Percentiles rank a stretch among this genome's conserved stretches.
These are phyloP conservation scores for Zoanthus solanderi DNA, from an alignment of 92 coral and sea anemone species.

Conservation along the genomic window DNA sequence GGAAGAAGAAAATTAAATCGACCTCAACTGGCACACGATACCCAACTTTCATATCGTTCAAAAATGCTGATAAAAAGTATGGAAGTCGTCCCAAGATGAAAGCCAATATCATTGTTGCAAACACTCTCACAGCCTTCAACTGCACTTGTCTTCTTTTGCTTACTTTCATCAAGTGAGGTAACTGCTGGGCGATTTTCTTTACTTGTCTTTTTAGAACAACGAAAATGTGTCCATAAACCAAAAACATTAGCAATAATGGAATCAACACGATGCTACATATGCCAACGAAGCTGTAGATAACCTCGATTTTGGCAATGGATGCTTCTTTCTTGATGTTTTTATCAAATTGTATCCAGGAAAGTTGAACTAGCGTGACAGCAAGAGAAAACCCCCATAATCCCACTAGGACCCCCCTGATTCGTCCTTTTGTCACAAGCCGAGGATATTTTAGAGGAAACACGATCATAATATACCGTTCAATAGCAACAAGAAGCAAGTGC, in stretches of 20 bases:
- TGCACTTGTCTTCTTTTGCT: conserved; percentile 58
- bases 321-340: conserved; percentile 18
- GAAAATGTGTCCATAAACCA: conserved; percentile 68
- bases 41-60: conserved; percentile 46
- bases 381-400: conserved; percentile 69
- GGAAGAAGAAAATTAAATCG: conserved; percentile 51
- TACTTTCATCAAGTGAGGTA: conserved; percentile 54
- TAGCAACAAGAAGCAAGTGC: conserved; percentile 70
- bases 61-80: conserved; percentile 71
- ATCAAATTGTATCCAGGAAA: conserved; percentile 61
- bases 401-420: conserved; percentile 34
- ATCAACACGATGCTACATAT: conserved; percentile 66
- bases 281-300: conserved; percentile 63
- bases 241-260: conserved; percentile 55
- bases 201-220: conserved; percentile 61
- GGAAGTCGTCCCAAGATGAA: conserved; percentile 81
- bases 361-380: conserved; percentile 59
- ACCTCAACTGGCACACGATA: conserved; percentile 61
- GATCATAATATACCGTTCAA: conserved; percentile 79
- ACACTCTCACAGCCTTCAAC: conserved; percentile 75
- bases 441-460: conserved; percentile 76
- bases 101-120: conserved; percentile 74
- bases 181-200: conserved; percentile 63
- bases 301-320: conserved; percentile 50
- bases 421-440: conserved; percentile 49